These are phyloP conservation scores for Silurus glanis DNA, from an alignment of 2,113 vertebrate genomes.

Conservation along the genomic window DNA sequence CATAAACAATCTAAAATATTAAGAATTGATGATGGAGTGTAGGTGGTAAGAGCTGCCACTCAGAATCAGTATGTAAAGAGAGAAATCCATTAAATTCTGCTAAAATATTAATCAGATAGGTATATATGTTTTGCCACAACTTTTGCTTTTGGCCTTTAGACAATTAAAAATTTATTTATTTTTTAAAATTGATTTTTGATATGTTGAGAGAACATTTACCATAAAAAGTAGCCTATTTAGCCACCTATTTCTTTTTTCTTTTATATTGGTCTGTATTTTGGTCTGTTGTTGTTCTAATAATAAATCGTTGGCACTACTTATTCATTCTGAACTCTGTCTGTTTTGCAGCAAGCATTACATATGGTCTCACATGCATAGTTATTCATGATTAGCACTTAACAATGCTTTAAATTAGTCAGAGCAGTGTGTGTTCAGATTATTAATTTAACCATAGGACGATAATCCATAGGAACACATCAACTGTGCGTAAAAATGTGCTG, in stretches of 20 bases:
- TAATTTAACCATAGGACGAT: background rate
- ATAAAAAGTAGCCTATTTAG: background rate
- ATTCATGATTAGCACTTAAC: slow-evolving; percentile 12
- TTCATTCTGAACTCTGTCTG: background rate
- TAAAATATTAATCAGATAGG: slow-evolving; percentile 72
- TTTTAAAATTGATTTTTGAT: slow-evolving; percentile 38
- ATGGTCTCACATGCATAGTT: background rate
- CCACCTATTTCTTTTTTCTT: background rate
- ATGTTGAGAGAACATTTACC: background rate
- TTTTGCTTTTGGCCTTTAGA: slow-evolving; percentile 42
- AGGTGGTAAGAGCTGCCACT: background rate
- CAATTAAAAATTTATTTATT: slow-evolving; percentile 67
- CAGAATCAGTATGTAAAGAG: background rate
- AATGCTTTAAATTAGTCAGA: background rate
- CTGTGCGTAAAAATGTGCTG: slow-evolving; percentile 11
- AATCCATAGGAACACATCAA: slow-evolving; percentile 18
- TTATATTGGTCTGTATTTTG: background rate
- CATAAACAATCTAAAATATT: background rate
- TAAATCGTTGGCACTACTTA: background rate
- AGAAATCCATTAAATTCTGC: slow-evolving; percentile 70
- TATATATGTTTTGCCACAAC: slow-evolving; percentile 43
- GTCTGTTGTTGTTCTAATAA: background rate
- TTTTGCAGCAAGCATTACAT: background rate
- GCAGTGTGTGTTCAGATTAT: background rate
- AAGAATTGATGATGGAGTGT: background rate